phyloP scores from a whole-genome alignment of 2,797 vertebrate genomes.

The Schizothorax lantsangensis region DNA sequence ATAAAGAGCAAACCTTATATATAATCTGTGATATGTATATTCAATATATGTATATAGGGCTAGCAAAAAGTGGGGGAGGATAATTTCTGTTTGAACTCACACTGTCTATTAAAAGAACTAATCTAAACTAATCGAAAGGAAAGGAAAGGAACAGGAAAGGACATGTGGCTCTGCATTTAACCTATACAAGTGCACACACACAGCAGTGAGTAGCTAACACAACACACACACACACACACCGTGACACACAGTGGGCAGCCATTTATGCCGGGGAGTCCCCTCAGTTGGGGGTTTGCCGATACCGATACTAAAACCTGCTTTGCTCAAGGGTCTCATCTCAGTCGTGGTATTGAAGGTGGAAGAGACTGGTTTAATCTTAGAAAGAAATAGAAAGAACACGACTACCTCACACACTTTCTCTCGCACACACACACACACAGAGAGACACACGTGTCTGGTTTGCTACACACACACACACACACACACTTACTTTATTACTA shows the following conservation, averaged over 20 bases:
- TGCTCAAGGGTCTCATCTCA: too few species aligned
- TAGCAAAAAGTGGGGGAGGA: background rate
- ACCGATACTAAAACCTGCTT: too few species aligned
- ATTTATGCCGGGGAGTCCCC: too few species aligned
- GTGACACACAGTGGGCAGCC: too few species aligned
- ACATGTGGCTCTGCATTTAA: too few species aligned
- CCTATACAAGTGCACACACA: too few species aligned
- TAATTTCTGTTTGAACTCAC: background rate
- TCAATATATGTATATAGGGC: background rate
- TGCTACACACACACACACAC: slow-evolving; percentile 1
- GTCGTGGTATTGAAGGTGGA: too few species aligned
- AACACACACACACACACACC: too few species aligned
- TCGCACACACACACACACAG: background rate
- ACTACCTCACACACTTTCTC: slow-evolving; percentile 2
- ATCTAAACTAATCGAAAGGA: too few species aligned
- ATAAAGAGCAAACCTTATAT: background rate
- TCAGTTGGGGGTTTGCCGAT: too few species aligned
- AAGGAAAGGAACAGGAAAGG: too few species aligned
- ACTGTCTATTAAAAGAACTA: background rate
- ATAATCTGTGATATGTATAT: background rate
- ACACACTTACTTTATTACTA: slow-evolving; percentile 45
- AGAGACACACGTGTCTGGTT: background rate
- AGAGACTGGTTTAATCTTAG: background rate
- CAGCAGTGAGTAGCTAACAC: too few species aligned
- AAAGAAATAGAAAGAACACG: slow-evolving; percentile 8